These are phyloP conservation scores for Lepidurus packardi DNA, from an alignment of 1,140 invertebrate genomes.

Conservation along the genomic window DNA sequence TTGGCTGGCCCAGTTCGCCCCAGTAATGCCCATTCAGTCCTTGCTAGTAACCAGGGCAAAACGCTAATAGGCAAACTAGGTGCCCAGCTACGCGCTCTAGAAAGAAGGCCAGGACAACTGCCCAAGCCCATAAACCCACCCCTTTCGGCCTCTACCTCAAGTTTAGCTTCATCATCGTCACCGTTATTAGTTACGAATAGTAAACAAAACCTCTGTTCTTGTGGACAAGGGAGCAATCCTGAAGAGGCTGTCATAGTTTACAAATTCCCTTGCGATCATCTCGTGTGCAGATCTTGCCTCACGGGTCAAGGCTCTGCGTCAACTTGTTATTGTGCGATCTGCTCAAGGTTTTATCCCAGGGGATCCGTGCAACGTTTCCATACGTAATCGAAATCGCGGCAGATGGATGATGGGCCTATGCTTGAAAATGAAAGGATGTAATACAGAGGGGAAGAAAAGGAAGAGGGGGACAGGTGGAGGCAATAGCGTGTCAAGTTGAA, in stretches of 20 bases:
- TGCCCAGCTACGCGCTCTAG: not conserved
- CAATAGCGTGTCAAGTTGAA: not conserved
- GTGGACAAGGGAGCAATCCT: not conserved
- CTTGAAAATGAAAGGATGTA: not conserved
- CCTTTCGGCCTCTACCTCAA: not conserved
- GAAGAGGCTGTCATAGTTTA: not conserved
- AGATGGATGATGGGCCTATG: not conserved
- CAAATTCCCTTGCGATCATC: not conserved
- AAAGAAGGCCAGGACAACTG: not conserved
- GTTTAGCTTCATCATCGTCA: not conserved
- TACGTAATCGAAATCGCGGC: not conserved
- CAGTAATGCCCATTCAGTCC: not conserved
- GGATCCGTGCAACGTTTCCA: not conserved
- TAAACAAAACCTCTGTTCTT: not conserved
- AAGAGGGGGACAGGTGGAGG: not conserved
- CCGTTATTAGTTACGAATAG: not conserved
- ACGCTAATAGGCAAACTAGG: slow-evolving; percentile 3
- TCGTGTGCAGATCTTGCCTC: not conserved
- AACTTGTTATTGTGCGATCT: not conserved
- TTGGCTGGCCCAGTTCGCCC: not conserved
- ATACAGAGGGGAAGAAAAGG: no score
- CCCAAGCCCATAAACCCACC: not conserved
- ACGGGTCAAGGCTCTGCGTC: not conserved
- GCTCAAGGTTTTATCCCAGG: not conserved
- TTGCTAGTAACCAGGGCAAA: not conserved